These are phyloP conservation scores for Nansenia antarctica DNA, from an alignment of 2,113 vertebrate species.

Conservation along the genomic window DNA sequence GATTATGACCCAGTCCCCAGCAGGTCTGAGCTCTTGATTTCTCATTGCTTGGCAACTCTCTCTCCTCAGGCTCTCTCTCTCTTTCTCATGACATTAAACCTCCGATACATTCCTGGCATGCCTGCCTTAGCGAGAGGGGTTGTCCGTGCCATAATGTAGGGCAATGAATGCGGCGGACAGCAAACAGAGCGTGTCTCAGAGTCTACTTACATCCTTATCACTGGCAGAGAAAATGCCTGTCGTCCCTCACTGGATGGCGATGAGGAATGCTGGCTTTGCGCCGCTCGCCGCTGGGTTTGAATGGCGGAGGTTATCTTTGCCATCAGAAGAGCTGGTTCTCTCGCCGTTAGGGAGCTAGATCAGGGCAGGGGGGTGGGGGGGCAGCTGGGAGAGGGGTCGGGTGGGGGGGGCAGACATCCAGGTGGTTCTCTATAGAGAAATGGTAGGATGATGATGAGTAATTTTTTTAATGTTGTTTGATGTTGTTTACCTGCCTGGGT, in stretches of 20 bases:
- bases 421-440: neutral
- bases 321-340: conserved; percentile 30
- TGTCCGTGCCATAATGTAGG: conserved; percentile 10
- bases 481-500: neutral
- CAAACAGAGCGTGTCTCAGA: neutral
- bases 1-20: neutral
- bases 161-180: neutral
- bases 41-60: neutral
- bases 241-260: conserved; percentile 22
- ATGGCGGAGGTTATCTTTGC: conserved; percentile 30
- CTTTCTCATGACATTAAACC: conserved; percentile 6
- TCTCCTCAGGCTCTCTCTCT: neutral
- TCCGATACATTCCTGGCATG: conserved; percentile 38
- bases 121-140: neutral
- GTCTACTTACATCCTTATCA: neutral
- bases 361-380: neutral
- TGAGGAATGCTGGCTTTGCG: conserved; percentile 18
- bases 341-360: neutral
- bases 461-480: neutral
- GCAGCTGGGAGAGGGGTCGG: conserved; percentile 24
- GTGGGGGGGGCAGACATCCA: neutral
- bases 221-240: conserved; percentile 19
- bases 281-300: conserved; percentile 29
- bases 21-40: neutral
- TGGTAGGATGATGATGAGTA: neutral